Base-by-base conservation (phyloP, 1,140 invertebrate genomes). In the Polypedilum vanderplanki region DNA sequence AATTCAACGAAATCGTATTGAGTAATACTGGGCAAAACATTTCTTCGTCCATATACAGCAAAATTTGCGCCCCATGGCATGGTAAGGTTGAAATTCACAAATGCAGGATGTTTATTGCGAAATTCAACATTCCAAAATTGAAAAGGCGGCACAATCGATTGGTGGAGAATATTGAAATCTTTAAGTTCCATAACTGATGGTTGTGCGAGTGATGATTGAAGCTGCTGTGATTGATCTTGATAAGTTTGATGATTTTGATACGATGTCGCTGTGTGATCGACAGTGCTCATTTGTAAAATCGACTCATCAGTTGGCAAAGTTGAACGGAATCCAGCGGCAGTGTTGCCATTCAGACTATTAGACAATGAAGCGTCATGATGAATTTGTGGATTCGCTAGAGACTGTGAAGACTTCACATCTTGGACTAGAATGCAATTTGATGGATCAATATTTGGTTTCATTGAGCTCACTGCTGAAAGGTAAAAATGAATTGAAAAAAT, bases 1-100 rank as follows among this genome's bases (percentile, higher is more conserved):
- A 95, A 94, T 85, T 97, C 93, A 17, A 94, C 92, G 82, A 98
- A 97, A 82, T 98, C 96, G 82, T 97, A 96, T 82, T 97, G 94
- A 33, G 95, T 97, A 76, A 98, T 93, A 79, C 94, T 95, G 0
- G 96, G 96, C 0, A 93, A 92, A 22, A 94, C 91, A 82, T 96
- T 97, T 77, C 94, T 87, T 77, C 95, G 87, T 3, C 94, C 94
- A 84, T 96, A 98, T 74, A 98, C 92, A 40, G 95, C 96, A 80
- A 98, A 92, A 83, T 96, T 95, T 12, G 94, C 93, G 78, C 92
- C 91, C 88, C 92, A 92, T 0, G 94, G 93, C 77, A 97, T 83
- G 9, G 93, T 94, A 78, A 97, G 90, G 83, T 97, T 97, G 80
- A 98, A 88, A 75, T 92, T 88, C 78, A 96, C 91, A 80, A 94